Conservation (phyloP, 2,888 invertebrate species). For the Epirrhoe alternata region DNA sequence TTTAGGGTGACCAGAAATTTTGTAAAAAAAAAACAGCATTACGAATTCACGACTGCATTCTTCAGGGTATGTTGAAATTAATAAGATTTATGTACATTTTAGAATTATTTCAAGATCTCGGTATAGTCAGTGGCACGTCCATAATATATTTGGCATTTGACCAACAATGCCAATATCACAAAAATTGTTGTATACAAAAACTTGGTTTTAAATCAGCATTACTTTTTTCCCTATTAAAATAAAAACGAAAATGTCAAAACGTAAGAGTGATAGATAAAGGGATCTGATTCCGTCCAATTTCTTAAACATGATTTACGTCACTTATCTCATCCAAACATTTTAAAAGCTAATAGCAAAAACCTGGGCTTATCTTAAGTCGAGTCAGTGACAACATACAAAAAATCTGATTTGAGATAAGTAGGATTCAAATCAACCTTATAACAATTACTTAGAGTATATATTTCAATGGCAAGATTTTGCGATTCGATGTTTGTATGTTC, state of each 20-base stretch:
- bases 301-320: constrained; percentile 14
- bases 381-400: constrained; percentile 57
- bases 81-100: no score
- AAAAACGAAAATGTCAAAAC: constrained; percentile 1
- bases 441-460: constrained; percentile 22
- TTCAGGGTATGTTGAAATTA: no score
- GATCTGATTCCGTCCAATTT: constrained; percentile 6
- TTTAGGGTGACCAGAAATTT: constrained; percentile 37
- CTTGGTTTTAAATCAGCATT: no score
- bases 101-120: no score
- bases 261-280: constrained; percentile 10
- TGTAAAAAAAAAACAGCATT: background rate
- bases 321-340: constrained; percentile 44
- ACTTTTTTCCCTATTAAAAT: background rate
- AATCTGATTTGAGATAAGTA: constrained; percentile 57
- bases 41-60: no score
- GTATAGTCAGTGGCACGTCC: no score
- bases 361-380: constrained; percentile 56
- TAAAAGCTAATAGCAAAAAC: constrained; percentile 59
- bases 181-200: no score
- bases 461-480: constrained; percentile 11
- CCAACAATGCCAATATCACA: no score
- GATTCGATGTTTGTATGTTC: constrained; percentile 41
- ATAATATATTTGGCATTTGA: no score
- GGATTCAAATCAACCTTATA: constrained; percentile 14